Evolutionary conservation across 1,140 invertebrate species (phyloP).

Genomic region (Drosophila truncata): DNA sequence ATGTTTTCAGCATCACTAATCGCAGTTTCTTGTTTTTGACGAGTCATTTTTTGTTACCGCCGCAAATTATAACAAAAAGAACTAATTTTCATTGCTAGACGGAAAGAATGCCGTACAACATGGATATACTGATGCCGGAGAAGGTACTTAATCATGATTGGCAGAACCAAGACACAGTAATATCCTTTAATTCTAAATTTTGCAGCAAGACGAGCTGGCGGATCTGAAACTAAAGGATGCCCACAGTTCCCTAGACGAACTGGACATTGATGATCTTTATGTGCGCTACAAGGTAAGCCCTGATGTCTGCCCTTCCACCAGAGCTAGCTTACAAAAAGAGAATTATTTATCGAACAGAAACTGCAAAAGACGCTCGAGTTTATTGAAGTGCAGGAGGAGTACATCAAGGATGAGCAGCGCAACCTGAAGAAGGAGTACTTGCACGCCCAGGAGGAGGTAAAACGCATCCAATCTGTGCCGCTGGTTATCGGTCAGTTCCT

Average conservation of each 20-base stretch:
- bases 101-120: conserved; percentile 86
- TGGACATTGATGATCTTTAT: conserved; percentile 96
- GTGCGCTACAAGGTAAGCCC: conserved; percentile 94
- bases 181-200: neutral
- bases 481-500: conserved; percentile 99
- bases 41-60: conserved; percentile 63
- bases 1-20: too few relatives aligned
- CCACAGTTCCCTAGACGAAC: conserved; percentile 89
- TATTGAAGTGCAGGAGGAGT: conserved; percentile 98
- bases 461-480: conserved; percentile 98
- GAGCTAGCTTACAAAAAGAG: neutral
- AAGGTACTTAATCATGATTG: conserved; percentile 86
- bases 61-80: conserved; percentile 50
- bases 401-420: conserved; percentile 99
- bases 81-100: conserved; percentile 21
- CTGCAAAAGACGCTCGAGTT: conserved; percentile 98
- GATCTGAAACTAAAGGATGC: conserved; percentile 87
- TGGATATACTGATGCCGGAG: conserved; percentile 89
- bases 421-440: conserved; percentile 99
- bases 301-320: too few relatives aligned
- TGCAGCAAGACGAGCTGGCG: conserved; percentile 87
- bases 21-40: conserved; percentile 81
- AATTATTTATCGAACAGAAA: conserved; percentile 89
- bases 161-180: neutral
- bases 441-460: conserved; percentile 99